Conservation (phyloP, 2,888 invertebrate genomes). For the Synanthedon andrenaeformis region DNA sequence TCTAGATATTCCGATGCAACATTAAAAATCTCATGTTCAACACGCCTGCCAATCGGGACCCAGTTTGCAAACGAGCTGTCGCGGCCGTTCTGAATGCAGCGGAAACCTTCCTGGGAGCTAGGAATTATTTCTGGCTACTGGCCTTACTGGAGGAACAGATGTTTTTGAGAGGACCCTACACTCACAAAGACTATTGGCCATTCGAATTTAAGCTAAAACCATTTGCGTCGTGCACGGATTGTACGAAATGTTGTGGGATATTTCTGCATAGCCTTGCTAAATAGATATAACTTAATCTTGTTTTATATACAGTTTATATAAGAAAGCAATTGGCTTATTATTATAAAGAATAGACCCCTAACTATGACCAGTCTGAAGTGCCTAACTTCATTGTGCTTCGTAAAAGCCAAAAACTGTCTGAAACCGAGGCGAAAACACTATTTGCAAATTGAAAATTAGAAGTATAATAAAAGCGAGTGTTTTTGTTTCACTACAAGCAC, state of each 20-base stretch:
- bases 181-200: conserved; percentile 35
- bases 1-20: conserved; percentile 51
- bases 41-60: conserved; percentile 27
- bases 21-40: conserved; percentile 42
- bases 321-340: too few relatives aligned
- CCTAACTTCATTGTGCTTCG: too few relatives aligned
- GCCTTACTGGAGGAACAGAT: conserved; percentile 29
- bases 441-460: too few relatives aligned
- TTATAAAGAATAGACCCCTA: too few relatives aligned
- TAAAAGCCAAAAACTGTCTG: too few relatives aligned
- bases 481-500: too few relatives aligned
- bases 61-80: conserved; percentile 36
- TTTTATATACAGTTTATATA: too few relatives aligned
- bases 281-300: too few relatives aligned
- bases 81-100: conserved; percentile 33
- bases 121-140: conserved; percentile 37
- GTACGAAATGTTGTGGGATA: conserved; percentile 24
- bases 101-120: conserved; percentile 27
- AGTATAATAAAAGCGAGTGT: too few relatives aligned
- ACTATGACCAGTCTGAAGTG: too few relatives aligned
- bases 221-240: conserved; percentile 15
- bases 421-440: too few relatives aligned
- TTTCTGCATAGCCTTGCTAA: background rate
- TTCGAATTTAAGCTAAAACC: conserved; percentile 12
- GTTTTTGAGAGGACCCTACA: conserved; percentile 23